Evolutionary conservation across 2,113 vertebrate species (phyloP).

Genomic region (Coturnix japonica): DNA sequence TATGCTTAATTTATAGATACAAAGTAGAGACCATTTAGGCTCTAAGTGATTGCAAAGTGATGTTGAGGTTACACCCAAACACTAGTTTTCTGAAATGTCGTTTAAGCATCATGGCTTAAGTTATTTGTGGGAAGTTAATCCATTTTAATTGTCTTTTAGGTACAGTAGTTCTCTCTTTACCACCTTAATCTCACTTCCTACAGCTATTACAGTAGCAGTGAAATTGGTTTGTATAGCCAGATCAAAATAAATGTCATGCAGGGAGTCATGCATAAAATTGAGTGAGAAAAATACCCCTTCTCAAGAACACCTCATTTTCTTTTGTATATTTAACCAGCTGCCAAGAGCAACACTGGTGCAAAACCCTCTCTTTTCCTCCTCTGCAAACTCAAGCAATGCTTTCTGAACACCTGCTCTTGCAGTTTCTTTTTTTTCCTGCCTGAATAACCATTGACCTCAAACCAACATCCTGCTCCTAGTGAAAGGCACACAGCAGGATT

Average conservation of each 20-base stretch:
- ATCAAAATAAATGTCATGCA: neutral
- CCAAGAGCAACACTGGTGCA: neutral
- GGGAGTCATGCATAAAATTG: neutral
- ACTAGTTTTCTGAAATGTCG: neutral
- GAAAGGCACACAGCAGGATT: neutral
- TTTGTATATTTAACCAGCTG: constrained; percentile 8
- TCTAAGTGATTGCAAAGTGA: neutral
- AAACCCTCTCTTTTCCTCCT: constrained; percentile 3
- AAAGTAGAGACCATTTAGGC: neutral
- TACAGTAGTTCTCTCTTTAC: neutral
- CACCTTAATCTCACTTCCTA: neutral
- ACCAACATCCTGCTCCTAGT: constrained; percentile 50
- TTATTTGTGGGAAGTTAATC: neutral
- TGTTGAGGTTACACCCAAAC: neutral
- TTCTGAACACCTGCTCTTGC: constrained; percentile 57
- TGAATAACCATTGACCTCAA: constrained; percentile 40
- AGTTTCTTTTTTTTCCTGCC: constrained; percentile 22
- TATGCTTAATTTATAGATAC: neutral
- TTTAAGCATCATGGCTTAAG: neutral
- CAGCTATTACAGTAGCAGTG: neutral
- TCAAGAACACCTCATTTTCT: neutral
- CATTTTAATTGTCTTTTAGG: neutral
- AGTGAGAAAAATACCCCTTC: constrained; percentile 11
- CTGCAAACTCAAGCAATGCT: constrained; percentile 6
- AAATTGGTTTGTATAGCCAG: neutral